These are phyloP conservation scores for Dicyrtomina minuta DNA, from an alignment of 2,888 invertebrate genomes.

Conservation along the genomic window DNA sequence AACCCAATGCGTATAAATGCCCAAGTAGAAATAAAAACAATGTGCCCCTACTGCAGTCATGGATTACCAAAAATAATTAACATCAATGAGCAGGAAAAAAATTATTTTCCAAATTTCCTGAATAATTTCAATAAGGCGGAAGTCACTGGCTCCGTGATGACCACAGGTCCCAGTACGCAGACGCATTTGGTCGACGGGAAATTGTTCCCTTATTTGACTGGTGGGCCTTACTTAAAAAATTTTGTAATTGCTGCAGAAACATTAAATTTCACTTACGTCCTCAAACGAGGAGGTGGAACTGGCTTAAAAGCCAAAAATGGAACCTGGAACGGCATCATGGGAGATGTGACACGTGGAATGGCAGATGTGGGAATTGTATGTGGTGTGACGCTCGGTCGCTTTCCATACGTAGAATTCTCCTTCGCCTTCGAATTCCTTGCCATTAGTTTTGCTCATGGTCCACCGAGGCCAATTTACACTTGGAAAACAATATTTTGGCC, in stretches of 20 bases:
- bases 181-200: not conserved
- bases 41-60: not conserved
- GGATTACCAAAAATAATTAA: not conserved
- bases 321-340: slow-evolving; percentile 40
- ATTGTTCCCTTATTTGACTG: not conserved
- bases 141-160: not conserved
- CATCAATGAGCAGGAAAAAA: not conserved
- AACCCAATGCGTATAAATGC: not conserved
- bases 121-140: not conserved
- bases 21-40: not conserved
- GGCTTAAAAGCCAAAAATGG: slow-evolving; percentile 32
- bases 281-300: slow-evolving; percentile 40
- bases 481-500: slow-evolving; percentile 14
- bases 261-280: slow-evolving; percentile 38
- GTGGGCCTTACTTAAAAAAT: not conserved
- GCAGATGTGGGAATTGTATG: slow-evolving; percentile 41
- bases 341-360: slow-evolving; percentile 33
- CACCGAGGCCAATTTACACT: not conserved
- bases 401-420: not conserved
- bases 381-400: slow-evolving; percentile 1
- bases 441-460: not conserved
- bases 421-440: not conserved
- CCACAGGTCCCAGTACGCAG: not conserved
- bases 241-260: slow-evolving; percentile 1
- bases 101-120: not conserved